phyloP scores from a whole-genome alignment of 2,888 invertebrate species.

The Drosophila pseudotakahashii region DNA sequence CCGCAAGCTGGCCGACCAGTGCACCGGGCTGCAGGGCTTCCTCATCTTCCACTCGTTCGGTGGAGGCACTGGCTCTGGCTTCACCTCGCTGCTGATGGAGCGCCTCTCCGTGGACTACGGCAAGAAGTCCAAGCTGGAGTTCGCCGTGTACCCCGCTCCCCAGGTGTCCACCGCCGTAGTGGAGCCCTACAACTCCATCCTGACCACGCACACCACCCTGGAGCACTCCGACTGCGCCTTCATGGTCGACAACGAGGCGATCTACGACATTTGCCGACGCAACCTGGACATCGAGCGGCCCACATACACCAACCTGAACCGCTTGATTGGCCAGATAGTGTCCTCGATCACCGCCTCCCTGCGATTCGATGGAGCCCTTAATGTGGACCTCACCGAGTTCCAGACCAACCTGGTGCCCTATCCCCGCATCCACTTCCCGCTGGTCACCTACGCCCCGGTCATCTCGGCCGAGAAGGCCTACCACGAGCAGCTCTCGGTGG shows the following conservation, averaged over 20 bases:
- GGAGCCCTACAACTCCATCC: constrained; percentile 13
- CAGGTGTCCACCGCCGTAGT: constrained; percentile 10
- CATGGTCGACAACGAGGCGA: constrained; percentile 9
- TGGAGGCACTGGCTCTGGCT: constrained; percentile 2
- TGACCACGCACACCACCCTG: constrained; percentile 8
- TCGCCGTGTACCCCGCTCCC: constrained; percentile 2
- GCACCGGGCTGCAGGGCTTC: constrained; percentile 8
- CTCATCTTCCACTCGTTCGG: constrained; percentile 11
- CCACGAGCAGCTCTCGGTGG: constrained; percentile 12
- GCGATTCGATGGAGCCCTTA: constrained; percentile 5
- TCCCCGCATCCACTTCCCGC: constrained; percentile 7
- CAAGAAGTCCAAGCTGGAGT: constrained; percentile 12
- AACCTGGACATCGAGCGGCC: constrained; percentile 8
- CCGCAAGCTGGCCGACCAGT: constrained; percentile 10
- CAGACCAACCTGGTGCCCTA: constrained; percentile 8
- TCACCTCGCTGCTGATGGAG: constrained; percentile 10
- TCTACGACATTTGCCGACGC: constrained; percentile 5
- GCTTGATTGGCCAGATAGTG: constrained; percentile 4
- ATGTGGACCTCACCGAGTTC: constrained; percentile 8
- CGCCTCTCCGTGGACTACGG: constrained; percentile 10
- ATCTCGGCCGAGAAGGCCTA: constrained; percentile 11
- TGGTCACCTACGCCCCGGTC: constrained; percentile 10
- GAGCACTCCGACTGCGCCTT: constrained; percentile 12
- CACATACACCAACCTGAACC: constrained; percentile 7
- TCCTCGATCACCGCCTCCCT: constrained; percentile 10